Percentiles rank a stretch among this genome's conserved stretches.
phyloP scores from a whole-genome alignment of 2,797 vertebrate species.

The Corythornis leucogaster region DNA sequence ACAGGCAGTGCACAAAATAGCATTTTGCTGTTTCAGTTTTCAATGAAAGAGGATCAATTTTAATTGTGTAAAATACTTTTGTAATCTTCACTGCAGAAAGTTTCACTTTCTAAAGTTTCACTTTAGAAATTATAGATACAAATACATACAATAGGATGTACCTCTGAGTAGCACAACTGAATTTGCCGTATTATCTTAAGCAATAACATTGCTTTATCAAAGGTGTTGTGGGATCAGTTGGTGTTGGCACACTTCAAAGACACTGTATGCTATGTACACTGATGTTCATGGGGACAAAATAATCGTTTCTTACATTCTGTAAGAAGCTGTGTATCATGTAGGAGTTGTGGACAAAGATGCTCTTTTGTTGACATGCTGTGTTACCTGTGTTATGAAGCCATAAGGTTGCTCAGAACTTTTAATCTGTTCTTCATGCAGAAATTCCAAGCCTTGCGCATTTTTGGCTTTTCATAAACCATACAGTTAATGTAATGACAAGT shows the following conservation, averaged over 20 bases:
- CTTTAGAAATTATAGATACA: neutral
- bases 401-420: neutral
- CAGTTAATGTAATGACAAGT: neutral
- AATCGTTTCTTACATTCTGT: neutral
- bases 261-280: neutral
- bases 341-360: neutral
- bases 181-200: neutral
- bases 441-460: neutral
- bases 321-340: neutral
- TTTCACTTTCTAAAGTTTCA: neutral
- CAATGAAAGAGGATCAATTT: neutral
- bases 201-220: neutral
- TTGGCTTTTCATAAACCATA: neutral
- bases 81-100: neutral
- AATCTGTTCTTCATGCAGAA: conserved; percentile 28
- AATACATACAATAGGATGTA: neutral
- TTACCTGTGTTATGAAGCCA: neutral
- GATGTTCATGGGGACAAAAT: neutral
- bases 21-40: neutral
- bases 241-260: neutral
- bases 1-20: neutral
- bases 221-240: neutral
- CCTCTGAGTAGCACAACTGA: neutral
- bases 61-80: neutral
- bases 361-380: neutral